Conservation (phyloP, 2,888 invertebrate species). For the Siphlonurus alternatus region DNA sequence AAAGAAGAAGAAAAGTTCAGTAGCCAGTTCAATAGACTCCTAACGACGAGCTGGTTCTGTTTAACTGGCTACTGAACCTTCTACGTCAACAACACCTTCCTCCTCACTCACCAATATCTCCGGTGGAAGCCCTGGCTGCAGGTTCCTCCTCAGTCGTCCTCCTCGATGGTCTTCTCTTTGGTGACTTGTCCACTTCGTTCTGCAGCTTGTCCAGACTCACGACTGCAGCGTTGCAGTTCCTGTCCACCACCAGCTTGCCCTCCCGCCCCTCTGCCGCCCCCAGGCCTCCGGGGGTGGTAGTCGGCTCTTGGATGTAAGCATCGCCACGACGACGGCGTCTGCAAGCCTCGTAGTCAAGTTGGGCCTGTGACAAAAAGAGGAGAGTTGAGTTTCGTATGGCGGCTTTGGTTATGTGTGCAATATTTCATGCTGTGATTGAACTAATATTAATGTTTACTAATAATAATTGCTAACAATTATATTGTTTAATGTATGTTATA, state of each 20-base stretch:
- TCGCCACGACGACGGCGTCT: slow-evolving; percentile 30
- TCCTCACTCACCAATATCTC: neutral
- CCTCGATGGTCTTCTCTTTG: slow-evolving; percentile 17
- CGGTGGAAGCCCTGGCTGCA: neutral
- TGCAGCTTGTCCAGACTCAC: slow-evolving; percentile 23
- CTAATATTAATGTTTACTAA: too few relatives aligned
- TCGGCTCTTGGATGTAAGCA: neutral
- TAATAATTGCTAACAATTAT: too few relatives aligned
- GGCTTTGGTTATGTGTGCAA: too few relatives aligned
- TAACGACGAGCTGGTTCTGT: too few relatives aligned
- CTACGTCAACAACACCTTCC: too few relatives aligned
- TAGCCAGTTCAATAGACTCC: too few relatives aligned
- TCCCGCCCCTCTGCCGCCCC: neutral
- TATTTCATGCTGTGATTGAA: too few relatives aligned
- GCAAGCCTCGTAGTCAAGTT: slow-evolving; percentile 34
- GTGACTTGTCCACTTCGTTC: slow-evolving; percentile 23
- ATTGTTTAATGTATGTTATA: too few relatives aligned
- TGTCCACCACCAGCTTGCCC: slow-evolving; percentile 29
- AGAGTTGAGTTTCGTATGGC: too few relatives aligned
- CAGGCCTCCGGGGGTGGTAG: neutral
- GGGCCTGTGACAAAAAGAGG: slow-evolving; percentile 29
- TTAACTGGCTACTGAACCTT: too few relatives aligned
- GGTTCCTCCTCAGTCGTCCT: slow-evolving; percentile 9
- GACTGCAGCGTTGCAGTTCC: slow-evolving; percentile 50
- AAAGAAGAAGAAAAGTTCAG: too few relatives aligned